Percentiles rank a stretch among this genome's conserved stretches.
Evolutionary conservation across 35 echinoderm and acorn worm genomes (phyloP).

Genomic region (Lytechinus pictus): DNA sequence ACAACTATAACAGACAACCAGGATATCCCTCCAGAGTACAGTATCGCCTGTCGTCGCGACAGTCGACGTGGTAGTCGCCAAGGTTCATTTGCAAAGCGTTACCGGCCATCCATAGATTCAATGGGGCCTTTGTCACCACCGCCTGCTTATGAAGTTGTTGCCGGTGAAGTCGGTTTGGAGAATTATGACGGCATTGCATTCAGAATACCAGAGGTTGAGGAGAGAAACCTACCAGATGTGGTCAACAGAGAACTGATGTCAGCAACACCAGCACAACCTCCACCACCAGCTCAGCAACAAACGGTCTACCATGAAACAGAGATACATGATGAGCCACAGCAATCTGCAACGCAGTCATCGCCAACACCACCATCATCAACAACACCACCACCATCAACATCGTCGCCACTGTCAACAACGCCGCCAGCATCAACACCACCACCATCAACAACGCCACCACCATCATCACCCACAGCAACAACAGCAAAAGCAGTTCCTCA

Average conservation of each 20-base stretch:
- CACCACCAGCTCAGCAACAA: not conserved
- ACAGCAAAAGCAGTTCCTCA: not conserved
- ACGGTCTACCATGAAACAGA: not conserved
- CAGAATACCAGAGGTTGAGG: slow-evolving; percentile 22
- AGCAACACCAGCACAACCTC: not conserved
- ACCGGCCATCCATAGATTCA: not conserved
- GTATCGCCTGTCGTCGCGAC: slow-evolving; percentile 31
- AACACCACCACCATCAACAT: not conserved
- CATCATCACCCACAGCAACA: not conserved
- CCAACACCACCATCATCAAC: not conserved
- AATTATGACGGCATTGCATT: not conserved
- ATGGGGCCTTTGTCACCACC: not conserved
- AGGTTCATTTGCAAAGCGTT: not conserved
- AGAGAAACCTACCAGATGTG: slow-evolving; percentile 30
- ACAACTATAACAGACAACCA: slow-evolving; percentile 15
- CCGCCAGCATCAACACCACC: not conserved
- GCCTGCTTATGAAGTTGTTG: not conserved
- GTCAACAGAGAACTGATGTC: slow-evolving; percentile 23
- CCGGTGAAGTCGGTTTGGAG: not conserved
- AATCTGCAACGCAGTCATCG: not conserved
- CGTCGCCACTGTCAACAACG: not conserved
- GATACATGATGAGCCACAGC: not conserved
- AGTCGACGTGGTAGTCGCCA: slow-evolving; percentile 4
- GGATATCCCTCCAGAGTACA: slow-evolving; percentile 35
- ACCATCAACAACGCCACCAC: not conserved